Evolutionary conservation across 64 coral and sea anemone species (phyloP), one percentile per base, ranked within the genome.

Genomic region (Porites lutea): DNA sequence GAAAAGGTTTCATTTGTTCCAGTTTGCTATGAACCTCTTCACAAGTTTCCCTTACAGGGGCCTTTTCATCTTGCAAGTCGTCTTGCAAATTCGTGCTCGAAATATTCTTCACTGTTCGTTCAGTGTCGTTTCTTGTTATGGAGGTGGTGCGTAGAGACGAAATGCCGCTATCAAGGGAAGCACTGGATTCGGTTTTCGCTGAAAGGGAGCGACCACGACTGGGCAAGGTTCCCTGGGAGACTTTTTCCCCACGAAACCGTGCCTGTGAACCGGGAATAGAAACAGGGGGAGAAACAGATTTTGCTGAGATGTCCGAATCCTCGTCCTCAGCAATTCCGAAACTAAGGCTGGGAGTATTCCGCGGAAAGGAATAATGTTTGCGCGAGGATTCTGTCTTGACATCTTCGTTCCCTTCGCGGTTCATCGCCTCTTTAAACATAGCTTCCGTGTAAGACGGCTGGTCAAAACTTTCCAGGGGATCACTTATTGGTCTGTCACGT

Each of bases 351-450:
- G 13, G 2, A 15, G 2, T 13, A 19, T 54, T 2, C 20, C 59
- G 79, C 43, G 59, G 58, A 65, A 50, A 63, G 19, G 62, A 69
- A 22, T 69, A 46, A 21, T 69, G 19, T 22, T 9, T 52, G 63
- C 81, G 46, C 19, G 13, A 5, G 1, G 63, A 84, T 19, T 51
- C 16, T 47, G 59, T 48, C 46, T 50, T 19, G 18, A 45, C 81
- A 12, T 84, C 81, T 67, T 67, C 13, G 19, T 20, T 69, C 0
- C 18, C 19, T 68, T 8, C 10, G 48, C 8, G 5, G 19, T 44
- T 20, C 81, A 84, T 84, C 15, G 81, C 81, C 14, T 84, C 81
- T 68, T 51, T 69, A 3, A 84, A 52, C 81, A 84, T 84, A 4
- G 72, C 45, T 45, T 77, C 91, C 13, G 82, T 50, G 60, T 79